Percentiles rank a stretch among this genome's conserved stretches.
These are phyloP conservation scores for Azorinus chamasolen DNA, from an alignment of 2,888 invertebrate genomes.

Conservation along the genomic window DNA sequence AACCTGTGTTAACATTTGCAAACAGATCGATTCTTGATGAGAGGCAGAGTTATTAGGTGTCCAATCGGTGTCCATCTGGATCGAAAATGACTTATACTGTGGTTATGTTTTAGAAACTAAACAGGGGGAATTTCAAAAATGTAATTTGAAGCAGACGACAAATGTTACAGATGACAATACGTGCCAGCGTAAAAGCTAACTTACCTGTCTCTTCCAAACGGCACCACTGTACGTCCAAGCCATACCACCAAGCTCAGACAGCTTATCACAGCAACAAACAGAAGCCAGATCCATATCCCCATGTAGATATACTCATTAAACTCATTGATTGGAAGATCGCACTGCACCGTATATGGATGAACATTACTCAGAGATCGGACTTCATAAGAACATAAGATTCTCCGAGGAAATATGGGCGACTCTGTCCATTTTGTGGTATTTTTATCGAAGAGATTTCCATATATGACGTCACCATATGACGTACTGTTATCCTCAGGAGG, in stretches of 20 bases:
- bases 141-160: too few relatives aligned
- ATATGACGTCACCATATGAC: constrained; percentile 56
- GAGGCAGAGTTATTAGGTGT: too few relatives aligned
- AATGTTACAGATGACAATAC: too few relatives aligned
- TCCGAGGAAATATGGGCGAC: constrained; percentile 28
- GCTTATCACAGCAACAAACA: constrained; percentile 49
- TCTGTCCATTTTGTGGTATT: constrained; percentile 40
- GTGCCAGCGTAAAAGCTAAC: too few relatives aligned
- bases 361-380: constrained; percentile 18
- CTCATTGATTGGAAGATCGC: constrained; percentile 40
- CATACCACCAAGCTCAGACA: constrained; percentile 42
- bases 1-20: too few relatives aligned
- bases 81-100: too few relatives aligned
- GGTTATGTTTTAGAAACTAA: too few relatives aligned
- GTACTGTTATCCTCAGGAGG: constrained; percentile 46
- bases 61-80: too few relatives aligned
- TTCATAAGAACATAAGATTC: constrained; percentile 36
- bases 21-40: too few relatives aligned
- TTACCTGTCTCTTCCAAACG: constrained; percentile 51
- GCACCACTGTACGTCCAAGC: constrained; percentile 35
- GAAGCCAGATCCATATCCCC: constrained; percentile 61
- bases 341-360: constrained; percentile 33
- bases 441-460: constrained; percentile 36
- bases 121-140: too few relatives aligned
- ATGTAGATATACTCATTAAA: constrained; percentile 47